Evolutionary conservation across 1,140 invertebrate genomes (phyloP).

Genomic region (Drosophila auraria): DNA sequence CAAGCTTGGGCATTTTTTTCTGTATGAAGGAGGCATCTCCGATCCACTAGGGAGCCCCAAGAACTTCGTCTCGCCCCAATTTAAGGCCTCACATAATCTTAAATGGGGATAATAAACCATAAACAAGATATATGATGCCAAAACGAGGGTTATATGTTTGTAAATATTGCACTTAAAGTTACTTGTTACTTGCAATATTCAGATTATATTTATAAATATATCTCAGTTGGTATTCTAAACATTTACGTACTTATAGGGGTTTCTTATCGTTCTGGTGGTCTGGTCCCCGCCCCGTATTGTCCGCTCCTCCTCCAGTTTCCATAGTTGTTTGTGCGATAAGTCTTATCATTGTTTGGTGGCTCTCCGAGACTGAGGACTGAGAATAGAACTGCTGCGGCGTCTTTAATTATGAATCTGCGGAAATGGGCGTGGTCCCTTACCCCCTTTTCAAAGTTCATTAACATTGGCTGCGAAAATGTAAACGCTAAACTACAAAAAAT

Average conservation of each 20-base stretch:
- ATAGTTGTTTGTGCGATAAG: slow-evolving; percentile 19
- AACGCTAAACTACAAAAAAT: not conserved
- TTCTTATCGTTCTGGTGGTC: slow-evolving; percentile 15
- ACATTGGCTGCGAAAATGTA: not conserved
- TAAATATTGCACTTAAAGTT: not conserved
- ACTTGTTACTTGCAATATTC: no score
- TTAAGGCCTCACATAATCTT: not conserved
- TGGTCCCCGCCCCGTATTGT: slow-evolving; percentile 1
- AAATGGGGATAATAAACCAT: not conserved
- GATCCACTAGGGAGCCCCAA: not conserved
- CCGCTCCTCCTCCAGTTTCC: slow-evolving; percentile 6
- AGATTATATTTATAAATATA: not conserved
- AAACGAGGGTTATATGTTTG: no score
- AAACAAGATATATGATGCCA: not conserved
- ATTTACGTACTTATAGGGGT: not conserved
- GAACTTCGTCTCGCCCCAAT: not conserved
- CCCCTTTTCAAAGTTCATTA: slow-evolving; percentile 38
- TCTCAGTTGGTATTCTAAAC: not conserved
- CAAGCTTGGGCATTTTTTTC: not conserved
- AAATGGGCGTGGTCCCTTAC: slow-evolving; percentile 31
- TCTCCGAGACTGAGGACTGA: not conserved
- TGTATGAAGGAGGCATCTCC: not conserved
- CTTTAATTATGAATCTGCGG: slow-evolving; percentile 15
- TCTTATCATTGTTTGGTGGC: slow-evolving; percentile 37
- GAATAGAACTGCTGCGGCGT: slow-evolving; percentile 17